These are phyloP conservation scores for Cricetomys ansorgei DNA, from an alignment of 2,113 vertebrate genomes.

Conservation along the genomic window DNA sequence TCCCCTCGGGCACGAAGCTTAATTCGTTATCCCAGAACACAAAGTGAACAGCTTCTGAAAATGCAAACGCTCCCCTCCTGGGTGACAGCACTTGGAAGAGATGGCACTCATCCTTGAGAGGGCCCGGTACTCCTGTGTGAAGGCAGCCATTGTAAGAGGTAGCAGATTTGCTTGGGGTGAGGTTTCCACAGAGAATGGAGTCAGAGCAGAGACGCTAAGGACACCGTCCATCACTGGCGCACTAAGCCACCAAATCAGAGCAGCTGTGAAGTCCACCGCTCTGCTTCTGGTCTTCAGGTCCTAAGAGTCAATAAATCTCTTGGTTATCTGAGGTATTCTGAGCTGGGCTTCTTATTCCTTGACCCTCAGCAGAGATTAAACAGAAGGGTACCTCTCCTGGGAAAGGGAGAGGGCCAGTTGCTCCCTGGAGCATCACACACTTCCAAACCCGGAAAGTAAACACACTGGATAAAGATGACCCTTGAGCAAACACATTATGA, in stretches of 20 bases:
- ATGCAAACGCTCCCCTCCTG: not conserved
- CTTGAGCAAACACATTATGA: not conserved
- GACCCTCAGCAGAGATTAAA: not conserved
- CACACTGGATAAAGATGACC: not conserved
- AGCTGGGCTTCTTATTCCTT: conserved; percentile 33
- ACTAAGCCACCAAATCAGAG: not conserved
- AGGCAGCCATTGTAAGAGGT: not conserved
- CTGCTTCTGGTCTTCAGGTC: not conserved
- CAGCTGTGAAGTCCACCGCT: not conserved
- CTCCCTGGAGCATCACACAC: not conserved
- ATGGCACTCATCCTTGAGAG: not conserved
- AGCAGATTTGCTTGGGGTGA: not conserved
- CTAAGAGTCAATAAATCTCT: not conserved
- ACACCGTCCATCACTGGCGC: not conserved
- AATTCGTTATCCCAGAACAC: not conserved
- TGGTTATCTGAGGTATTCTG: not conserved
- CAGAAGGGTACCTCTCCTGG: not conserved
- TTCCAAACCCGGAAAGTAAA: not conserved
- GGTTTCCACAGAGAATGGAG: not conserved
- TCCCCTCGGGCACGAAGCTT: not conserved
- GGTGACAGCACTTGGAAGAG: not conserved
- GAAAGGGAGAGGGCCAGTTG: not conserved
- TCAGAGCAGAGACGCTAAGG: not conserved
- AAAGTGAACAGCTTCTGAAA: not conserved
- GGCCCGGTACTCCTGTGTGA: not conserved